phyloP scores from a whole-genome alignment of 1,140 invertebrate species.

The Charaxes varanes region DNA sequence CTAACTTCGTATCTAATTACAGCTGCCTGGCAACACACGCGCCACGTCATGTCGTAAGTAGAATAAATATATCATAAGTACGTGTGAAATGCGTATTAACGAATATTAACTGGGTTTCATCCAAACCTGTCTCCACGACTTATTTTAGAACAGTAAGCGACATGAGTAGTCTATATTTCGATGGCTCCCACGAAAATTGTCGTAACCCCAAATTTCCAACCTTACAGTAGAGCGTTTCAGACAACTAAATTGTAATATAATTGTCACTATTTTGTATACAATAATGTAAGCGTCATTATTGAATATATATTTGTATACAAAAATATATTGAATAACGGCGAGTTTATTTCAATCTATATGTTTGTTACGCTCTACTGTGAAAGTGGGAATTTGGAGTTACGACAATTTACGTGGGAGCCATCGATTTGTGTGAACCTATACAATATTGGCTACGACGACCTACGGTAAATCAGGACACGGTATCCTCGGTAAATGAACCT shows the following conservation, averaged over 20 bases:
- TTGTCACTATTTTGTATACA: no score
- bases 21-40: conserved; percentile 53
- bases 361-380: no score
- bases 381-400: no score
- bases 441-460: conserved; percentile 22
- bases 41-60: conserved; percentile 33
- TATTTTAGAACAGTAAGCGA: conserved; percentile 35
- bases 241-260: no score
- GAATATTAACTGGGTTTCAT: conserved; percentile 1
- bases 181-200: no score
- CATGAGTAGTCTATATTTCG: conserved; percentile 35
- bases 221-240: no score
- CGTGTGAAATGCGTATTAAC: neutral
- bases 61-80: conserved; percentile 4
- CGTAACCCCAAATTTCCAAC: no score
- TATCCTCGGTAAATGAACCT: conserved; percentile 18
- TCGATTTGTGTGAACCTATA: conserved; percentile 29
- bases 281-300: no score
- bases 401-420: no score
- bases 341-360: no score
- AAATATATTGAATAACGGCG: no score
- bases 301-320: no score
- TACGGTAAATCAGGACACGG: conserved; percentile 25
- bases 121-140: conserved; percentile 35
- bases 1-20: conserved; percentile 44